Evolutionary conservation across 2,888 invertebrate species (phyloP), one percentile per base, ranked within the genome.

Genomic region (Bembecia ichneumoniformis): DNA sequence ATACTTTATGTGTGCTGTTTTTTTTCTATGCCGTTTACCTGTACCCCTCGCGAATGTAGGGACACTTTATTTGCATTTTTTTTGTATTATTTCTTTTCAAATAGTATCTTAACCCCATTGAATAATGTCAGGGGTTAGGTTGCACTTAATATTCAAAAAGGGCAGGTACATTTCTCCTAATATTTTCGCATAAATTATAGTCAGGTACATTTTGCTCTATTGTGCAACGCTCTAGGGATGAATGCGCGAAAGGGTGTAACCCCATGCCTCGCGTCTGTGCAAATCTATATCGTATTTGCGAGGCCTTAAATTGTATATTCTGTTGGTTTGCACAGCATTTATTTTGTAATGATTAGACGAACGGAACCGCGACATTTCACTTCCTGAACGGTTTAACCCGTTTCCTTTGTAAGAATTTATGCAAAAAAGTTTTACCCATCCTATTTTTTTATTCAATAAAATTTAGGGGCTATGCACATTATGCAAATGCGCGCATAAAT

Each of bases 401-500:
- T 86, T 88, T 83, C 86, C 77, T 86, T 86, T 87, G 86, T 83
- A 75, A 74, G 80, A 86, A 82, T 84, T 83, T 88, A 88, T 88
- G 88, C 88, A 88, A 88, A 88, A 87, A 87, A 83, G 82, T 80
- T 76, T 60, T 87, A 87, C 87, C 87, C 88, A 88, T 88, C 88
- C 88, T 87, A 87, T 87, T 87, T 88, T 87, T 87, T 87, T 82
- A 82, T 82, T 87, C 80, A 87, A 87, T 86, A 81, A 82, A 82
- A 81, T 82, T 84, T 84, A 82, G 84, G 87, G 87, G 81, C 80
- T 73, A 84, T 87, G 84, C 87, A 87, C 75, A 84, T 87, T 88
- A 88, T 88, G 88, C 87, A 88, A 88, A 88, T 88, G 87, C 82
- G 77, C 70, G 87, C 87, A 88, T 88, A 87, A 82, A 84, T 83